Conservation (phyloP, 2,113 vertebrate species). For the Podiceps cristatus region DNA sequence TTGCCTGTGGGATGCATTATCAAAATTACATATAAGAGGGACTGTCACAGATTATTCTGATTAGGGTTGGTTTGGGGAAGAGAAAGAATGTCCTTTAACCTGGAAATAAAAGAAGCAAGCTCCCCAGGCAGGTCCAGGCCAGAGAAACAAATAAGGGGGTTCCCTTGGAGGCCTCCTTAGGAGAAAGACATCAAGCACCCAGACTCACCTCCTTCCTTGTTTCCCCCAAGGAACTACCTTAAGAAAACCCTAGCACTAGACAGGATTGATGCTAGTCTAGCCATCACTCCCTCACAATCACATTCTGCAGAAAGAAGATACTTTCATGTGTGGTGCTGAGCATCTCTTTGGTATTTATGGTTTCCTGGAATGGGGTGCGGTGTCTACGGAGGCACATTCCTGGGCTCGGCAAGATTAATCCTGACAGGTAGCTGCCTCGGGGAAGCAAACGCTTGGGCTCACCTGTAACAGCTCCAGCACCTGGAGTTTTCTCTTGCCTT, state of each 20-base stretch:
- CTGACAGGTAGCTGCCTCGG: slow-evolving; percentile 35
- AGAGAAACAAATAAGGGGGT: not conserved
- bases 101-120: not conserved
- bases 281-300: not conserved
- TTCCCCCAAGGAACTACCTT: not conserved
- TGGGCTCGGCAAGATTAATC: slow-evolving; percentile 38
- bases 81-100: not conserved
- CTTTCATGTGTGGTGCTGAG: slow-evolving; percentile 39
- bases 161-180: not conserved
- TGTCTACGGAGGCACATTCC: slow-evolving; percentile 16
- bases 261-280: not conserved
- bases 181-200: not conserved
- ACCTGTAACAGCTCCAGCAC: slow-evolving; percentile 65
- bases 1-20: not conserved
- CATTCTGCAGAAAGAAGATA: not conserved
- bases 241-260: not conserved
- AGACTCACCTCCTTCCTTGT: not conserved
- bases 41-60: not conserved
- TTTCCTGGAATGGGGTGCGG: slow-evolving; percentile 51
- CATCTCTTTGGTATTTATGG: slow-evolving; percentile 21
- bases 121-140: not conserved
- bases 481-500: slow-evolving; percentile 48
- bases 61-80: not conserved
- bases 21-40: not conserved
- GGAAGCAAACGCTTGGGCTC: slow-evolving; percentile 21